phyloP scores from a whole-genome alignment of 2,797 vertebrate genomes.

The Manis crassicaudata region DNA sequence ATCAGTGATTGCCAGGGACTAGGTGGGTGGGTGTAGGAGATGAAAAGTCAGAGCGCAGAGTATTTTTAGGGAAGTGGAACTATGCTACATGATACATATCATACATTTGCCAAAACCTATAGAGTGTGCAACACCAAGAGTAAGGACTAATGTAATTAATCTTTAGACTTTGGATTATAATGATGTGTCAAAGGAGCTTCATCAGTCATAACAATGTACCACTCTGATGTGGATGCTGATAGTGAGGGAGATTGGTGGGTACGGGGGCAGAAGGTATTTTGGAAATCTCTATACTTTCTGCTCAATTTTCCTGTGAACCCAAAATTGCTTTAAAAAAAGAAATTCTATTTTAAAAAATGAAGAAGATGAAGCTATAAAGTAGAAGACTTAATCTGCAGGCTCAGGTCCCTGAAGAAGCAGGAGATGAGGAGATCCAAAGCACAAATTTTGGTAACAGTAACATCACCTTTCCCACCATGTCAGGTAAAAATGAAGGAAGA shows the following conservation, averaged over 20 bases:
- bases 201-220: too few relatives aligned
- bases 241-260: background rate
- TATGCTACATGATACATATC: background rate
- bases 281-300: background rate
- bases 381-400: background rate
- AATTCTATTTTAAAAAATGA: background rate
- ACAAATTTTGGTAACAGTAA: background rate
- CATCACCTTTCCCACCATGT: background rate
- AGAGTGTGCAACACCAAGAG: background rate
- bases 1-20: background rate
- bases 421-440: background rate
- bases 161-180: background rate
- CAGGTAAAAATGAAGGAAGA: background rate
- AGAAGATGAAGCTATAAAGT: background rate
- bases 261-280: too few relatives aligned
- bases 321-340: background rate
- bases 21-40: too few relatives aligned
- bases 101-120: background rate
- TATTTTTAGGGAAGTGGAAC: background rate
- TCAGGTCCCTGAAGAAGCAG: background rate
- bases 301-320: background rate
- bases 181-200: background rate
- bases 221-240: too few relatives aligned
- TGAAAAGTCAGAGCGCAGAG: background rate
- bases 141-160: background rate